Percentiles rank a stretch among this genome's conserved stretches.
Conservation (phyloP, 2,113 vertebrate genomes). For the Thinocorus orbignyianus region DNA sequence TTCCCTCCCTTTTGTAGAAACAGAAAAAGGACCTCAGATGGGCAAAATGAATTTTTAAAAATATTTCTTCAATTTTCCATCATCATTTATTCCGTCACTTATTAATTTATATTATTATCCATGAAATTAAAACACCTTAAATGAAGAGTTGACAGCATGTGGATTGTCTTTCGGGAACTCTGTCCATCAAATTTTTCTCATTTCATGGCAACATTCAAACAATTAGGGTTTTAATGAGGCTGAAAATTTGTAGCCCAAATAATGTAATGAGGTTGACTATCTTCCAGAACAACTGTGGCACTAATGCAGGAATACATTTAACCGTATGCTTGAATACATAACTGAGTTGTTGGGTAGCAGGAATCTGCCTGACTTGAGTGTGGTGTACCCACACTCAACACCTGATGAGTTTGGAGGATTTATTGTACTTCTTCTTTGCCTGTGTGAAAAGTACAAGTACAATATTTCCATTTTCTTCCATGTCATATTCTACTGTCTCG, state of each 20-base stretch:
- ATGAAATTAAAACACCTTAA: not conserved
- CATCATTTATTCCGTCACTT: not conserved
- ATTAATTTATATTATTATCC: not conserved
- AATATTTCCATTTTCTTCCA: not conserved
- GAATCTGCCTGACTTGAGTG: not conserved
- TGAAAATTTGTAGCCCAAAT: conserved; percentile 47
- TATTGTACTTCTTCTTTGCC: not conserved
- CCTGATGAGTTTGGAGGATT: not conserved
- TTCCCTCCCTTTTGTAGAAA: not conserved
- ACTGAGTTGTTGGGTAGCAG: not conserved
- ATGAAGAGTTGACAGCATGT: not conserved
- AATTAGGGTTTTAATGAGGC: conserved; percentile 57
- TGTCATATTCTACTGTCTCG: not conserved
- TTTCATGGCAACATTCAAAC: conserved; percentile 28
- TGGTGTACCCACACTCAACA: not conserved
- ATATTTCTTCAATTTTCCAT: not conserved
- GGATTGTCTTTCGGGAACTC: not conserved
- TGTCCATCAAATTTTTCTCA: conserved; percentile 25
- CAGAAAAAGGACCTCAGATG: not conserved
- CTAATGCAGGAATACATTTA: conserved; percentile 18
- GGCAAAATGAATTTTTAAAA: not conserved
- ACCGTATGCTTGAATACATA: not conserved
- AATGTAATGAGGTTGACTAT: conserved; percentile 10
- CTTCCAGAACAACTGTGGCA: conserved; percentile 16
- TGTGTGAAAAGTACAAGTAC: not conserved